Conservation (phyloP, 2,888 invertebrate genomes). For the Erebia ligea region DNA sequence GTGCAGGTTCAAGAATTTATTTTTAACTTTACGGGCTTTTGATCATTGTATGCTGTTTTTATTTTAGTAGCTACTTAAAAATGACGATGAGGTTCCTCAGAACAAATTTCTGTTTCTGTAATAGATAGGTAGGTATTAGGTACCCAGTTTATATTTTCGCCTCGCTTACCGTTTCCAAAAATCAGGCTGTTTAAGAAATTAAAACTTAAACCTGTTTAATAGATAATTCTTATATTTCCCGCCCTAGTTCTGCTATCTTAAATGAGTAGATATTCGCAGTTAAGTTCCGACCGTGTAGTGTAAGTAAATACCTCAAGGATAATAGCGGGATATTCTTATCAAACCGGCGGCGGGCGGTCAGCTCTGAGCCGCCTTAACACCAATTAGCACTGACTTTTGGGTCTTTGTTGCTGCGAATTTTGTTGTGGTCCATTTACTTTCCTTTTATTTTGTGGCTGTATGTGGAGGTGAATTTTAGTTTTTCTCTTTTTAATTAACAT, state of each 20-base stretch:
- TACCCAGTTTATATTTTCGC: too few species aligned
- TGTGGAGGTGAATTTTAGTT: not conserved
- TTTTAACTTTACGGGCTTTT: too few species aligned
- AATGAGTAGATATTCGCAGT: conserved; percentile 48
- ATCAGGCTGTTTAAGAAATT: too few species aligned
- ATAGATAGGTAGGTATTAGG: too few species aligned
- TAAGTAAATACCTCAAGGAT: conserved; percentile 60
- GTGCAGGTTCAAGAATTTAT: too few species aligned
- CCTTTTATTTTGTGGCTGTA: not conserved
- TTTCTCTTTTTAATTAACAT: not conserved
- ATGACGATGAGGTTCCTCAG: too few species aligned
- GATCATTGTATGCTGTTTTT: too few species aligned
- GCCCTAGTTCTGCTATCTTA: conserved; percentile 46
- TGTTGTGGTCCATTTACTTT: conserved; percentile 3
- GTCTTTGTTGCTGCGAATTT: conserved; percentile 9
- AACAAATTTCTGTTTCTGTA: too few species aligned
- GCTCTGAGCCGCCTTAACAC: conserved; percentile 58
- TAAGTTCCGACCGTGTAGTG: conserved; percentile 47
- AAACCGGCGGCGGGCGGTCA: conserved; percentile 57
- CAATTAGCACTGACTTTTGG: conserved; percentile 59
- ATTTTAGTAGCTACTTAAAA: too few species aligned
- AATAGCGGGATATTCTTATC: conserved; percentile 70
- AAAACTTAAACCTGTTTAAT: conserved; percentile 24
- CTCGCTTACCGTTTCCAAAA: too few species aligned
- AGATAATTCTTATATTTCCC: conserved; percentile 46